Percentiles rank a stretch among this genome's conserved stretches.
These are phyloP conservation scores for Orius insidiosus DNA, from an alignment of 1,140 invertebrate genomes.

Conservation along the genomic window DNA sequence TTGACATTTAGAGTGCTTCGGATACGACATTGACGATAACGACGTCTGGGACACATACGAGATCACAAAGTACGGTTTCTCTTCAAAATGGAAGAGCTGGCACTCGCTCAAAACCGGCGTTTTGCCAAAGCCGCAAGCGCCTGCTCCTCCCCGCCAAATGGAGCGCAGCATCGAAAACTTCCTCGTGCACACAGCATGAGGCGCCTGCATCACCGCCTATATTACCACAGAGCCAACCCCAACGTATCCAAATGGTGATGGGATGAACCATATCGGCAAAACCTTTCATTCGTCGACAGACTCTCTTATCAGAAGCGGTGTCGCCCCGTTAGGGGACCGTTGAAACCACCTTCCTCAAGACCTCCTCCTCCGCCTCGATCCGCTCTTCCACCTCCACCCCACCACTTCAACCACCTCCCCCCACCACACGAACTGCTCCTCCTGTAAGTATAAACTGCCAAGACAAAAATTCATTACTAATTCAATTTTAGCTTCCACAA, in stretches of 20 bases:
- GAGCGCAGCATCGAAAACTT: constrained; percentile 24
- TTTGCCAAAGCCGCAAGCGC: constrained; percentile 33
- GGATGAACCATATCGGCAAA: constrained; percentile 20
- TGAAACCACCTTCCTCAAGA: constrained; percentile 26
- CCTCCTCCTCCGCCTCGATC: constrained; percentile 28
- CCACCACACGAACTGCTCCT: constrained; percentile 18
- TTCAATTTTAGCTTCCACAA: constrained; percentile 16
- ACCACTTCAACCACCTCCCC: constrained; percentile 26
- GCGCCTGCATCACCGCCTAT: constrained; percentile 32
- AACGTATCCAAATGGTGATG: constrained; percentile 11
- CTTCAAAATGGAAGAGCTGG: constrained; percentile 6
- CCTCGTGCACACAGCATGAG: constrained; percentile 35
- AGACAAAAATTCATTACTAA: neutral
- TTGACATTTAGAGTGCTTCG: constrained; percentile 11
- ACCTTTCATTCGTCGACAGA: constrained; percentile 35
- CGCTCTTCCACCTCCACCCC: constrained; percentile 21
- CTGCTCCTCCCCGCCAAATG: constrained; percentile 32
- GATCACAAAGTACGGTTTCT: constrained; percentile 12
- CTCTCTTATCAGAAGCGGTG: constrained; percentile 24
- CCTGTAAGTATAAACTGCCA: constrained; percentile 12
- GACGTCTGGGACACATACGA: constrained; percentile 6
- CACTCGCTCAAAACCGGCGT: constrained; percentile 22
- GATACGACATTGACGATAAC: constrained; percentile 15
- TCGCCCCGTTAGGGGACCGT: constrained; percentile 22
- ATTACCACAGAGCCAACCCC: constrained; percentile 15